Evolutionary conservation across 2,797 vertebrate species (phyloP), one percentile per base, ranked within the genome.

Genomic region (Leuciscus waleckii): DNA sequence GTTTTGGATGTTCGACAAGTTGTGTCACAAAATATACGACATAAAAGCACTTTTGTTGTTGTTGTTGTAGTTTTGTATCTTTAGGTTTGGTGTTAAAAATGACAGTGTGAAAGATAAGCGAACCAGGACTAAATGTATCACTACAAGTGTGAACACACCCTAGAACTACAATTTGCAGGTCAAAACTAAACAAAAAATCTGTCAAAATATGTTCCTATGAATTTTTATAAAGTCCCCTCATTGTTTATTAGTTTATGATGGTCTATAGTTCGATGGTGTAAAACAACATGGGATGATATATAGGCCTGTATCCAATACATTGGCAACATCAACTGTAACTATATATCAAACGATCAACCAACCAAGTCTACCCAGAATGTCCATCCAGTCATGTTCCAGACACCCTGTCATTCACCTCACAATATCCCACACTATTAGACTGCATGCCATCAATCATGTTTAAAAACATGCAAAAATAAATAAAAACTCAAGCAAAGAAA

Each of bases 401-500:
- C 26, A 76, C 21, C 49, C 61, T 21, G 46, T 16, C 41, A 68
- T 76, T 75, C 35, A 81, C 37, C 54, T 54, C 78, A 51, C 49
- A 21, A 84, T 73, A 84, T 58, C 73, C 29, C 41, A 21, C 46
- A 65, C 41, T 10, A 61, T 80, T 78, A 73, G 26, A 29, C 69
- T 16, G 46, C 35, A 26, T 61, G 63, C 63, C 68, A 35, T 81
- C 51, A 58, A 68, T 87, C n/a, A 39, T 14, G 32, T 58, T 49
- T 69, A 41, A 21, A 51, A 85, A 71, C 16, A 23, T 79, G 41
- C 26, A 21, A 68, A 84, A 86, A 73, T 29, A 67, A 73, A 73
- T 41, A 73, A 77, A 39, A 81, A 73, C 46, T 61, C 54, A 71
- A 51, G 70, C 11, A 73, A 37, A 46, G 16, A 14, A 61, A 79